Conservation (phyloP, 2,797 vertebrate species). For the Channallabes apus region DNA sequence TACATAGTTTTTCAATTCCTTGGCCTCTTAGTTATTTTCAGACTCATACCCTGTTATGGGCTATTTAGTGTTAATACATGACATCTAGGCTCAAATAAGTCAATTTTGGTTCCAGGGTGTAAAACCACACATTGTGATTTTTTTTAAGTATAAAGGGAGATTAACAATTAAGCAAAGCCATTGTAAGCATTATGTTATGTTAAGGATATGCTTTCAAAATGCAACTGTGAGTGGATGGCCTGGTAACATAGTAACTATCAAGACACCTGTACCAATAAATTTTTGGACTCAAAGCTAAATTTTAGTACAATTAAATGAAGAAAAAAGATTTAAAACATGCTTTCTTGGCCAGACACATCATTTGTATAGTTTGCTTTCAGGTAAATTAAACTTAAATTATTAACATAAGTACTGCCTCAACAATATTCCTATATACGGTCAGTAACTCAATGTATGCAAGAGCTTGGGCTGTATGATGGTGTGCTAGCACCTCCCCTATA, state of each 20-base stretch:
- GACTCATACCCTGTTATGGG: neutral
- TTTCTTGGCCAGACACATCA: neutral
- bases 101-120: neutral
- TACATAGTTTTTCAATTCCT: neutral
- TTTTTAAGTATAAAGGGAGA: neutral
- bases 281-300: neutral
- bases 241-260: neutral
- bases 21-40: neutral
- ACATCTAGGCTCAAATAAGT: neutral
- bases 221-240: neutral
- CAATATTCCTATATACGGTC: neutral
- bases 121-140: neutral
- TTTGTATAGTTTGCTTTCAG: neutral
- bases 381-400: neutral
- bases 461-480: neutral
- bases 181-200: neutral
- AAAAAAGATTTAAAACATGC: neutral
- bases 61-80: neutral
- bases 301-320: neutral
- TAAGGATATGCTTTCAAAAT: neutral
- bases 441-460: neutral
- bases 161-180: neutral
- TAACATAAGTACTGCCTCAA: neutral
- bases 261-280: neutral
- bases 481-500: neutral